Evolutionary conservation across 2,797 vertebrate species (phyloP), one percentile per base, ranked within the genome.

Genomic region (Myotis myotis): DNA sequence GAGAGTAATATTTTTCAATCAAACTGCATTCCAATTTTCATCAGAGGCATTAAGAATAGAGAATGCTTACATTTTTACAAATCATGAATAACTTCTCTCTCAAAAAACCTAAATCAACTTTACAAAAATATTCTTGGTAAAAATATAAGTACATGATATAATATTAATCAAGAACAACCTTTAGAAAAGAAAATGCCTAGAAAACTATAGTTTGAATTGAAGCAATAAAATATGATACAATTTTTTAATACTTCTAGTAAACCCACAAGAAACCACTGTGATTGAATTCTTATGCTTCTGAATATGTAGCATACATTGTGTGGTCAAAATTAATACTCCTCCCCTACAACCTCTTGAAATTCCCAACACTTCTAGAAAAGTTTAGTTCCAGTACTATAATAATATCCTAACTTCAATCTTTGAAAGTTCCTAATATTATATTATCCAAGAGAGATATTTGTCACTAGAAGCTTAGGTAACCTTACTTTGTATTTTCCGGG

Each of bases 401-500:
- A 78, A 62, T 23, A 83, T 41, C 25, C 6, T 86, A 70, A 83
- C 64, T 87, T 95, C 70, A 57, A 5, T 71, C 60, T 93, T 36
- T 72, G 12, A 70, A 95, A 75, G 22, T 87, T 76, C 20, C 53
- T 79, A 83, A 38, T 30, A 70, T 36, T 89, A 23, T 44, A 83
- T 38, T 81, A 88, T 11, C 66, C 33, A 82, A 87, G 41, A 89
- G 30, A 90, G 94, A 94, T 36, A 70, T 25, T 81, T 83, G 79
- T 74, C 30, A 68, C 36, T 28, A 51, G 17, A 92, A 78, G n/a
- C 23, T 95, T 74, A 57, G 2, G 47, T 62, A 68, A 88, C 93
- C 97, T 98, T 98, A 99, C 99, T 51, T 76, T 76, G 30, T 76
- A 76, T 76, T 99, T 99, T 66, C 99, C 99, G 92, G 99, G 99